Percentiles rank a stretch among this genome's conserved stretches.
Conservation (phyloP, 2,113 vertebrate species). For the Taxidea taxus region DNA sequence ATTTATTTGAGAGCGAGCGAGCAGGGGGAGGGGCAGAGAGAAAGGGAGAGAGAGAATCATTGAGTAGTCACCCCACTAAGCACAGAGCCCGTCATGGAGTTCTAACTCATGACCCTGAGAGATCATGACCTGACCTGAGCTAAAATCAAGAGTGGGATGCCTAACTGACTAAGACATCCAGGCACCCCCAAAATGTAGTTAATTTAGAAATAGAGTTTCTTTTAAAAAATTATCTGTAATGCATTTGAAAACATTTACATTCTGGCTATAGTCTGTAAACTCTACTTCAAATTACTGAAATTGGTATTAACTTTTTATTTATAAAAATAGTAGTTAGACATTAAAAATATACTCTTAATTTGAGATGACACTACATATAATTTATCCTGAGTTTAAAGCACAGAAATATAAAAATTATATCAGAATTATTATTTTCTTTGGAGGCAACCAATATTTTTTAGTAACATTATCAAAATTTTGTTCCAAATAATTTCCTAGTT, state of each 20-base stretch:
- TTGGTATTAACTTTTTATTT: neutral
- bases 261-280: neutral
- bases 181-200: neutral
- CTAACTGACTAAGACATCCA: neutral
- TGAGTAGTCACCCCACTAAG: neutral
- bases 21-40: neutral
- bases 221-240: neutral
- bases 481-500: neutral
- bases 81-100: neutral
- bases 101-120: neutral
- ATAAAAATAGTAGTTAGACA: neutral
- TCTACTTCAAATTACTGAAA: slow-evolving; percentile 22
- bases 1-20: neutral
- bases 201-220: slow-evolving; percentile 11
- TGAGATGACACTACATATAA: neutral
- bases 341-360: neutral
- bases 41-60: neutral
- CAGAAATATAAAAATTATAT: neutral
- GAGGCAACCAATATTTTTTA: neutral
- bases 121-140: neutral
- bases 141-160: neutral
- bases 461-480: neutral
- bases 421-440: neutral
- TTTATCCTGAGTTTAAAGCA: neutral
- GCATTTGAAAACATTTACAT: slow-evolving; percentile 6